phyloP scores from a whole-genome alignment of 2,888 invertebrate genomes.

The Aethes cnicana region DNA sequence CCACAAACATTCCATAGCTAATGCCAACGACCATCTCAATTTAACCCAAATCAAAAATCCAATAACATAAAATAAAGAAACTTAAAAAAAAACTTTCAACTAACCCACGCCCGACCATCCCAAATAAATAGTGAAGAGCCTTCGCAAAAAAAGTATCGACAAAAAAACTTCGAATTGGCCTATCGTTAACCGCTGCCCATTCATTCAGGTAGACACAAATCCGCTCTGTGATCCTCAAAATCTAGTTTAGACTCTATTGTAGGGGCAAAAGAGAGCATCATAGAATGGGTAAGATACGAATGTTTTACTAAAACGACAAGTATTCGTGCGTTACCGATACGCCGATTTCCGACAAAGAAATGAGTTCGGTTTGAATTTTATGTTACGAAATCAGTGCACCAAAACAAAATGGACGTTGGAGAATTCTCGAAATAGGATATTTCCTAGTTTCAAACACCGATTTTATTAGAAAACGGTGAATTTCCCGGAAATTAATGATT shows the following conservation, averaged over 20 bases:
- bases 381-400: constrained; percentile 1
- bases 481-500: too few species aligned
- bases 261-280: neutral
- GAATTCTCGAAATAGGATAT: too few species aligned
- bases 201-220: constrained; percentile 26
- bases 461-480: too few species aligned
- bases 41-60: too few species aligned
- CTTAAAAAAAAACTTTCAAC: constrained; percentile 13
- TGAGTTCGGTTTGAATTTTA: neutral
- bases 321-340: constrained; percentile 36
- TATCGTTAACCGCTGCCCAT: constrained; percentile 19
- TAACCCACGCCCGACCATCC: constrained; percentile 1
- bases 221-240: neutral
- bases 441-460: too few species aligned
- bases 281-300: constrained; percentile 1
- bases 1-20: too few species aligned
- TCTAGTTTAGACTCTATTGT: constrained; percentile 4
- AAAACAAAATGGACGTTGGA: too few species aligned
- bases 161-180: constrained; percentile 30
- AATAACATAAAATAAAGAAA: neutral
- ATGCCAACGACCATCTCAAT: too few species aligned
- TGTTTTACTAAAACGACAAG: constrained; percentile 12
- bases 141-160: constrained; percentile 29
- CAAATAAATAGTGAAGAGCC: constrained; percentile 19
- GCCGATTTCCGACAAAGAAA: constrained; percentile 30